Evolutionary conservation across 1,140 invertebrate species (phyloP), one percentile per base, ranked within the genome.

Genomic region (Pinna nobilis): DNA sequence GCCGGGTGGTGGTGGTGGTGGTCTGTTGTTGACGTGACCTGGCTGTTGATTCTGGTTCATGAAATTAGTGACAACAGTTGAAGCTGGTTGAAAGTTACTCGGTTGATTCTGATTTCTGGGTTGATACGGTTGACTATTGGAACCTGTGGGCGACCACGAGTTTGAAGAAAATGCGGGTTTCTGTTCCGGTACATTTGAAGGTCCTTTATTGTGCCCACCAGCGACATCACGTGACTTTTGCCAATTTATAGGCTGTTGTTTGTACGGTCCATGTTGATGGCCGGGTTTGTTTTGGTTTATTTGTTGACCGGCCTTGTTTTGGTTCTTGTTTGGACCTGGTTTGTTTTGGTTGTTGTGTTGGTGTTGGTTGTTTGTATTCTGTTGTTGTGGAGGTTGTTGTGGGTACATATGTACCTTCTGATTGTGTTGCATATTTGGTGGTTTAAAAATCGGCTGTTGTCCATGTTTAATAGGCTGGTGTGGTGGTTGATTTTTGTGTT

Each of bases 271-370:
- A n/a, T 15, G n/a, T 23, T 53, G 50, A 53, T 15, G 15, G 6
- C 15, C 30, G 6, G 13, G 18, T 15, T 23, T 20, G 30, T 53
- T 53, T 53, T 53, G 50, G 23, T 7, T 3, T 28, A 28, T 20
- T 23, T 53, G 50, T 15, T 23, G 50, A 35, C n/a, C 32, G 37
- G 18, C 23, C 9, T 15, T 33, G n/a, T 59, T n/a, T 25, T 53
- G 50, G 11, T 53, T 23, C 32, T 53, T 23, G 5, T 50, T 7
- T 1, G 20, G 49, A 1, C 9, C n/a, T n/a, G n/a, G 53, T n/a
- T 55, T 28, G 30, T 55, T 28, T 7, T 59, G 55, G 37, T 59
- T 35, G 13, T 59, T 32, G 9, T 30, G 55, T 59, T 59, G 55
- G 18, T 59, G 33, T 59, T 30, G 55, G 28, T 59, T 30, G 7